These are phyloP conservation scores for Myotis pilosus DNA, from an alignment of 2,797 vertebrate species.

Conservation along the genomic window DNA sequence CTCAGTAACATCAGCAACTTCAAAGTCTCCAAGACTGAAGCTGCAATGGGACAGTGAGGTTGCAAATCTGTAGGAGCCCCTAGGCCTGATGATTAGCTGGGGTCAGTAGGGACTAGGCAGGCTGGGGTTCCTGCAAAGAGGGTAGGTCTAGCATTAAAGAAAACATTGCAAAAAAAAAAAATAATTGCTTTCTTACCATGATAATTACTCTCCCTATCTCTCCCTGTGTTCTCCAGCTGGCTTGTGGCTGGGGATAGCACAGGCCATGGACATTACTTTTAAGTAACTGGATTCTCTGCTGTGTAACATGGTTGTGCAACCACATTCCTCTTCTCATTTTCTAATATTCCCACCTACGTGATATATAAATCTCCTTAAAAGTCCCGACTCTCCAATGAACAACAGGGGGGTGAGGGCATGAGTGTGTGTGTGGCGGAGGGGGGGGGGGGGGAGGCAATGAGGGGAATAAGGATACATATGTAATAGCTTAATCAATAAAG, in stretches of 20 bases:
- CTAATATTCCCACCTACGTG: not conserved
- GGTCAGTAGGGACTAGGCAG: not conserved
- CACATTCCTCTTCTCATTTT: not conserved
- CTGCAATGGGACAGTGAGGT: rapidly evolving
- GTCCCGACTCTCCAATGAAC: not conserved
- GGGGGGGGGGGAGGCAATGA: too few species aligned
- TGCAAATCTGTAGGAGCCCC: not conserved
- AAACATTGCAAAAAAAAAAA: not conserved
- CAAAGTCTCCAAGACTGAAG: not conserved
- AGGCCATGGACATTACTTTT: not conserved
- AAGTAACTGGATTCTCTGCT: not conserved
- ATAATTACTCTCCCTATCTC: not conserved
- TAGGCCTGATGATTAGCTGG: not conserved
- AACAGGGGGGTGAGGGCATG: too few species aligned
- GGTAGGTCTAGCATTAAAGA: not conserved
- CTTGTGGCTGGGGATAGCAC: not conserved
- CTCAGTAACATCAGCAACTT: not conserved
- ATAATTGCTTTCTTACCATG: not conserved
- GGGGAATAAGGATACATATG: too few species aligned
- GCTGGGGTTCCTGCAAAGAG: not conserved
- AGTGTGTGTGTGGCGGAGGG: too few species aligned
- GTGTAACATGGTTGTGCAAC: not conserved
- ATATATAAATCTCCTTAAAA: not conserved
- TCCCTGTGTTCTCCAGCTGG: not conserved
- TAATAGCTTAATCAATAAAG: too few species aligned